Evolutionary conservation across 1,140 invertebrate genomes (phyloP), one percentile per base, ranked within the genome.

Genomic region (Holotrichia oblita): DNA sequence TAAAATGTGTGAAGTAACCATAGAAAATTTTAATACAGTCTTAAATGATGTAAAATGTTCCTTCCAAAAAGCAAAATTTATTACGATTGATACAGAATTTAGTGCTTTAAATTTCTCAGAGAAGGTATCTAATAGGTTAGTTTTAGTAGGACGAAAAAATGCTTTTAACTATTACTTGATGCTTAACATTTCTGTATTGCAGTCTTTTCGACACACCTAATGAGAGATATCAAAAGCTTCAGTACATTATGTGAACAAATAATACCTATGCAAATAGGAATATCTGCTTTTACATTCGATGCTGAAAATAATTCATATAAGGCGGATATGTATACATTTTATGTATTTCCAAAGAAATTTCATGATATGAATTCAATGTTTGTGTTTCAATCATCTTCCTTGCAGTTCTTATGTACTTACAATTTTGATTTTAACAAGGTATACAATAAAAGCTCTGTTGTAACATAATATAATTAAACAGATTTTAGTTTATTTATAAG

Each of bases 361-460:
- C 90, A 90, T 3, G 87, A 87, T 73, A 85, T 91, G 44, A 89
- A 92, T 82, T 89, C 89, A 79, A 85, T 86, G 10, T 92, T 93
- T 82, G 84, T 89, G 3, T 92, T 90, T 83, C 92, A 94, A 87
- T 86, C 90, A 9, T 89, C 89, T 1, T 89, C 90, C 17, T 80
- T 93, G 2, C 88, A 91, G 77, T 95, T 95, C 85, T 85, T 94
- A 6, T 87, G 88, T 81, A 85, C 84, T 73, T 87, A 93, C 84
- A 89, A 91, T 34, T 94, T 94, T 87, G 89, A 94, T 85, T 94
- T 94, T 84, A 94, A 94, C 85, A 93, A 94, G 90, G 93, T 94
- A 89, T 79, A 79, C 84, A 17, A 78, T 34, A 27, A 76, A 41
- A 24, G 69, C 10, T 69, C 8, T 69, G 27, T 2, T 10, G 24